A percentile compares a stretch with the other conserved stretches of the same genome.
These are phyloP conservation scores for Ophiothrix spiculata DNA, from an alignment of 35 echinoderm and acorn worm genomes.

Conservation along the genomic window DNA sequence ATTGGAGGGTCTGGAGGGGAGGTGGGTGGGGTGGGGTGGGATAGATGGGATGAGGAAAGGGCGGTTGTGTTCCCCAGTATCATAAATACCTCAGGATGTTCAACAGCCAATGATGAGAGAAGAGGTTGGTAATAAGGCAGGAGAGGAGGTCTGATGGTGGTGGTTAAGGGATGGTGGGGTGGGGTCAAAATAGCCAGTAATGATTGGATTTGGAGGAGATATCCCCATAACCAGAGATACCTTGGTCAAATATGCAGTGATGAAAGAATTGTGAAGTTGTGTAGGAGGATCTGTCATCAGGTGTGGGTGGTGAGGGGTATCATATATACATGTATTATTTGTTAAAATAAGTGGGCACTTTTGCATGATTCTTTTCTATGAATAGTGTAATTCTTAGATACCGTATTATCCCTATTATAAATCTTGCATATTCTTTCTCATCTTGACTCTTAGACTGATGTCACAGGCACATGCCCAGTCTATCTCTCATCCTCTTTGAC, in stretches of 20 bases:
- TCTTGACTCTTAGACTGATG: constrained; percentile 46
- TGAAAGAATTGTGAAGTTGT: neutral
- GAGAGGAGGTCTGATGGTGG: too few relatives aligned
- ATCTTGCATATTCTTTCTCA: neutral
- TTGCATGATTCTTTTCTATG: too few relatives aligned
- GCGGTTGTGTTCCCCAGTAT: constrained; percentile 39
- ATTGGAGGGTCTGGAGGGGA: neutral
- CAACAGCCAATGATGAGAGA: neutral
- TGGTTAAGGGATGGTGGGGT: too few relatives aligned
- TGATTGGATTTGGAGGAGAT: neutral
- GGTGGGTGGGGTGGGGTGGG: too few relatives aligned
- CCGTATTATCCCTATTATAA: too few relatives aligned
- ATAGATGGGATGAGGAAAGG: neutral
- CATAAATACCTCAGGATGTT: constrained; percentile 1
- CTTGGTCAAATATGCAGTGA: neutral
- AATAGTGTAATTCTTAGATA: too few relatives aligned
- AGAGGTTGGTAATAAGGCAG: neutral
- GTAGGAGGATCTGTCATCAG: neutral
- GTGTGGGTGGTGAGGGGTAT: neutral
- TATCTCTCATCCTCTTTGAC: neutral
- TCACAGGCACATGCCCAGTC: constrained; percentile 58
- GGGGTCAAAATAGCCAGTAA: too few relatives aligned
- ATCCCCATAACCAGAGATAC: too few relatives aligned
- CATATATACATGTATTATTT: too few relatives aligned
- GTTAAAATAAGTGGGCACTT: too few relatives aligned